These are phyloP conservation scores for Gymnarchus niloticus DNA, from an alignment of 2,113 vertebrate genomes.

Conservation along the genomic window DNA sequence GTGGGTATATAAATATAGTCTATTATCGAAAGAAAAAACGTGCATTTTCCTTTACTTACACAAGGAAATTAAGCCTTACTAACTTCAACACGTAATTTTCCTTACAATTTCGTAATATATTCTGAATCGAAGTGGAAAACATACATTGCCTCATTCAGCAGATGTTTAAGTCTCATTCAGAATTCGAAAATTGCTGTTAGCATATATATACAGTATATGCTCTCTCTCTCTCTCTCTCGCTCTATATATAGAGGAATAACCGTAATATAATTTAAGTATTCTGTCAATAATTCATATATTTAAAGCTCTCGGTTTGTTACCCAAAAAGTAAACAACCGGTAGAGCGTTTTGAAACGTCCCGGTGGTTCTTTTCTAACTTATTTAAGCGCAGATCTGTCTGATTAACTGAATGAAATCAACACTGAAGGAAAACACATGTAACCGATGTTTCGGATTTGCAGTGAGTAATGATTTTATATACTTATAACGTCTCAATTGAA, in stretches of 20 bases:
- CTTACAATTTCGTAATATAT: background rate
- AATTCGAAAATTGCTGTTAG: background rate
- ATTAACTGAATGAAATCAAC: background rate
- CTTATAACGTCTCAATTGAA: background rate
- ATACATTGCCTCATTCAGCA: background rate
- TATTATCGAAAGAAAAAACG: background rate
- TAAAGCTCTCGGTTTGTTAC: background rate
- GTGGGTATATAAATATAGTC: background rate
- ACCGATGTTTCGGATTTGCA: background rate
- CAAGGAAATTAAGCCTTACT: background rate
- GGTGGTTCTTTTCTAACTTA: background rate
- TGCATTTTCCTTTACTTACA: background rate
- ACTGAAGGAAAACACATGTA: background rate
- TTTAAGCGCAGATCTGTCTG: conserved; percentile 1
- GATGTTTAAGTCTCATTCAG: background rate
- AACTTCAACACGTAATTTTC: background rate
- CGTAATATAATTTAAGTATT: background rate
- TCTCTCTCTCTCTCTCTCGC: too few relatives aligned
- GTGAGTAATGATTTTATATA: background rate
- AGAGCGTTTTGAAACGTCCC: background rate
- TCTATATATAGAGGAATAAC: too few relatives aligned
- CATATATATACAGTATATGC: too few relatives aligned
- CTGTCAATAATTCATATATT: background rate
- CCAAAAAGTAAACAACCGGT: background rate
- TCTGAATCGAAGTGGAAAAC: background rate